These are phyloP conservation scores for Acanthoscelides obtectus DNA, from an alignment of 2,888 invertebrate species.

Conservation along the genomic window DNA sequence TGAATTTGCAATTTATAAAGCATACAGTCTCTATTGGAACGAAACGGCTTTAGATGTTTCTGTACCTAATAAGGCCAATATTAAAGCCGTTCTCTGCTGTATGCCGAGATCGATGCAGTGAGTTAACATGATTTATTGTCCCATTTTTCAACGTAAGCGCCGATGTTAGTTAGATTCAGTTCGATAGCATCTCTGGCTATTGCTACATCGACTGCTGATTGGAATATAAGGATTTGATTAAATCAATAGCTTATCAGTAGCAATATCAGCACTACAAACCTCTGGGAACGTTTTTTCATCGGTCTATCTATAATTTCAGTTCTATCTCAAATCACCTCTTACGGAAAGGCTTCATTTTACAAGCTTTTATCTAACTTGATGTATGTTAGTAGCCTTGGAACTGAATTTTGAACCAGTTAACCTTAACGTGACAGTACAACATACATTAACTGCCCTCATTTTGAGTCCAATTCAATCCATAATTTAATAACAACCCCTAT, in stretches of 20 bases:
- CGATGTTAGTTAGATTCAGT: neutral
- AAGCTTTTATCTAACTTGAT: too few relatives aligned
- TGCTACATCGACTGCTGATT: neutral
- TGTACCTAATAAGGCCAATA: neutral
- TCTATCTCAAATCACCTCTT: too few relatives aligned
- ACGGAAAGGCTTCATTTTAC: too few relatives aligned
- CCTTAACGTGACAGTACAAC: too few relatives aligned
- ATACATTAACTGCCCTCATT: too few relatives aligned
- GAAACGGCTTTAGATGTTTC: neutral
- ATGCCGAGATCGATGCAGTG: neutral
- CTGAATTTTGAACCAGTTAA: too few relatives aligned
- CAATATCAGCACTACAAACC: neutral
- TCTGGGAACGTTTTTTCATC: neutral
- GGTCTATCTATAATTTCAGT: neutral
- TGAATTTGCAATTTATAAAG: neutral
- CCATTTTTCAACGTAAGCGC: neutral
- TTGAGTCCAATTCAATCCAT: too few relatives aligned
- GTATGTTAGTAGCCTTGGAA: too few relatives aligned
- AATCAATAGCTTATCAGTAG: neutral
- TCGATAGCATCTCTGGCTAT: neutral
- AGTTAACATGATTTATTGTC: neutral
- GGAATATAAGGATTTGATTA: neutral
- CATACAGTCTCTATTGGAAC: neutral
- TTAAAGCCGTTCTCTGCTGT: neutral
- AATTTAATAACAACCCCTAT: too few relatives aligned